These are phyloP conservation scores for Leistus spinibarbis DNA, from an alignment of 2,888 invertebrate species.

Conservation along the genomic window DNA sequence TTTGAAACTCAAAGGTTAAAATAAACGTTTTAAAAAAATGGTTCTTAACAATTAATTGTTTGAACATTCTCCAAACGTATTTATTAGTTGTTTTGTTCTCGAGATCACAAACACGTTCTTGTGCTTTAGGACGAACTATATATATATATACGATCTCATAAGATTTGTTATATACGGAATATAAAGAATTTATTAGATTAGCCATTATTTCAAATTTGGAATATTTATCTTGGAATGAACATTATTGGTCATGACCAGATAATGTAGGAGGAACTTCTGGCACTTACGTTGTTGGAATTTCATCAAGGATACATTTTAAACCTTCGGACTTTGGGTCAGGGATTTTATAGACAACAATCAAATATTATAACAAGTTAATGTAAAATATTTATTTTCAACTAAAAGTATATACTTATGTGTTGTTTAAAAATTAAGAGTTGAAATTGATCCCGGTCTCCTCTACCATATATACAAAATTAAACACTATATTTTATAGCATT, in stretches of 20 bases:
- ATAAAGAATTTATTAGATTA: no score
- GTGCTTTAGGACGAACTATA: no score
- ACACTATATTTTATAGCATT: no score
- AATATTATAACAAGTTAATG: no score
- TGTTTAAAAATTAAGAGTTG: neutral
- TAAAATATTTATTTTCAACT: neutral
- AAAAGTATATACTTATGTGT: neutral
- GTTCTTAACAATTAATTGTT: neutral
- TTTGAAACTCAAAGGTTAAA: neutral
- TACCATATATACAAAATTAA: neutral
- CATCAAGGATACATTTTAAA: neutral
- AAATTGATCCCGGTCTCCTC: neutral
- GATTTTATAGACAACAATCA: no score
- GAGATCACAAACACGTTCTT: no score
- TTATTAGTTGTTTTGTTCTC: neutral
- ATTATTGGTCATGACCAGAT: no score
- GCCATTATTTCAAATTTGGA: no score
- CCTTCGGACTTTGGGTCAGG: neutral
- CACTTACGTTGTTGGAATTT: neutral
- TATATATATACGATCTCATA: no score
- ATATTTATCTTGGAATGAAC: no score
- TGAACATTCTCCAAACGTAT: neutral
- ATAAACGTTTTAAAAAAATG: neutral
- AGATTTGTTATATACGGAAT: no score
- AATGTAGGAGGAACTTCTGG: neutral